phyloP scores from a whole-genome alignment of 1,140 invertebrate genomes.

The Proales similis region DNA sequence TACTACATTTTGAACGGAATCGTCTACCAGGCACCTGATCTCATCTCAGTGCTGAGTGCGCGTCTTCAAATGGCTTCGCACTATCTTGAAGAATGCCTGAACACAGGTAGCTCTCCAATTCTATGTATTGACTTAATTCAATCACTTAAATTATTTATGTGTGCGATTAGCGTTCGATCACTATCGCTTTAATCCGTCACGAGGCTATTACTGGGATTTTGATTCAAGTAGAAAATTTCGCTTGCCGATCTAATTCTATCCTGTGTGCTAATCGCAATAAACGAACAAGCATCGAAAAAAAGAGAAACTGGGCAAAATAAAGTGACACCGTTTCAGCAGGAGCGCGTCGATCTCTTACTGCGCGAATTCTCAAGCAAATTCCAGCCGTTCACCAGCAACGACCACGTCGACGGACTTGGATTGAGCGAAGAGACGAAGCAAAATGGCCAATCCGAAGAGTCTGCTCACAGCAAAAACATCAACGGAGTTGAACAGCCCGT shows the following conservation, averaged over 20 bases:
- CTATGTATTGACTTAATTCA: too few relatives aligned
- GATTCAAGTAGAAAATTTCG: slow-evolving; percentile 28
- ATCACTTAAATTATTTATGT: too few relatives aligned
- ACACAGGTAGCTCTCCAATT: too few relatives aligned
- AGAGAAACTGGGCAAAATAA: slow-evolving; percentile 18
- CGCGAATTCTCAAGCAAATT: slow-evolving; percentile 11
- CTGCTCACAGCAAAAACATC: not conserved
- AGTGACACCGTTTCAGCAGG: slow-evolving; percentile 1
- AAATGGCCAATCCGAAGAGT: slow-evolving; percentile 11
- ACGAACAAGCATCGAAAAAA: slow-evolving; percentile 3
- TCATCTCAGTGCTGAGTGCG: slow-evolving; percentile 27
- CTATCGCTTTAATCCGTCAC: slow-evolving; percentile 25
- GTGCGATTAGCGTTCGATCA: slow-evolving; percentile 7
- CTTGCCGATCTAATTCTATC: not conserved
- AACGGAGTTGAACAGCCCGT: slow-evolving; percentile 31
- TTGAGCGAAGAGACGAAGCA: slow-evolving; percentile 27
- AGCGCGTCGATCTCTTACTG: slow-evolving; percentile 1
- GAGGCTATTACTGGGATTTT: slow-evolving; percentile 36
- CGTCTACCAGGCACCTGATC: slow-evolving; percentile 32
- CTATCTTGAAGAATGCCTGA: slow-evolving; percentile 25
- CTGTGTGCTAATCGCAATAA: not conserved
- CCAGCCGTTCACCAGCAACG: slow-evolving; percentile 1
- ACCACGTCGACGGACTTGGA: not conserved
- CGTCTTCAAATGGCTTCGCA: slow-evolving; percentile 31
- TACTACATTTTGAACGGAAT: slow-evolving; percentile 32